phyloP scores from a whole-genome alignment of 2,888 invertebrate species.

The Drosophila pseudotalamancana region DNA sequence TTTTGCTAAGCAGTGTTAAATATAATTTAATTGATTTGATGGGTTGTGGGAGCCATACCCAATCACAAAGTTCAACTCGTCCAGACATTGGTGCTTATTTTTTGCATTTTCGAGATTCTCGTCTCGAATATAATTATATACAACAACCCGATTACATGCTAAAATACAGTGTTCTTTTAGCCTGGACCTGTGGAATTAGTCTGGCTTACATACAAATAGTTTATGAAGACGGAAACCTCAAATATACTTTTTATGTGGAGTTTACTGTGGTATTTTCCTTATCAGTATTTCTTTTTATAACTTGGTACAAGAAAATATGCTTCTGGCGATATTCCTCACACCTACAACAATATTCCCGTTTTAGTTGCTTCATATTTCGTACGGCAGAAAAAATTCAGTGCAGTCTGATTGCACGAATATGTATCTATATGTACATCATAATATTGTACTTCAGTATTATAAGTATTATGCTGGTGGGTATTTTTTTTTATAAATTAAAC shows the following conservation, averaged over 20 bases:
- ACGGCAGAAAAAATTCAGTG: slow-evolving; percentile 86
- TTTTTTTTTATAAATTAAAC: too few relatives aligned
- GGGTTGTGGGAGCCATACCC: too few relatives aligned
- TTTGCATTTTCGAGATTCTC: slow-evolving; percentile 87
- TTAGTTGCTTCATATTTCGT: slow-evolving; percentile 41
- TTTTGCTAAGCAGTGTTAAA: too few relatives aligned
- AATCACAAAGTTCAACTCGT: too few relatives aligned
- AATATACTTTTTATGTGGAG: neutral
- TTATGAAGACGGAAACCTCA: too few relatives aligned
- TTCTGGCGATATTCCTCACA: slow-evolving; percentile 85
- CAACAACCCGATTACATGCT: slow-evolving; percentile 92
- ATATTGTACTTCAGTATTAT: slow-evolving; percentile 86
- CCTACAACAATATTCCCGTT: neutral
- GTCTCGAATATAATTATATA: slow-evolving; percentile 89
- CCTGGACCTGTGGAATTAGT: slow-evolving; percentile 86
- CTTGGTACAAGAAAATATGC: slow-evolving; percentile 91
- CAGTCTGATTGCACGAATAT: slow-evolving; percentile 87
- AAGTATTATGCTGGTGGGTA: slow-evolving; percentile 36
- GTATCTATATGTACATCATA: slow-evolving; percentile 89
- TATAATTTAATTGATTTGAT: too few relatives aligned
- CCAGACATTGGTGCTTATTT: too few relatives aligned
- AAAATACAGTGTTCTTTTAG: slow-evolving; percentile 90
- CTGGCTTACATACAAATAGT: slow-evolving; percentile 85
- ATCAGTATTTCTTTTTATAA: slow-evolving; percentile 87
- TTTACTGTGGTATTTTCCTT: slow-evolving; percentile 49